A percentile compares a stretch with the other conserved stretches of the same genome.
phyloP scores from a whole-genome alignment of 2,888 invertebrate genomes.

The Lamellibrachia satsuma region DNA sequence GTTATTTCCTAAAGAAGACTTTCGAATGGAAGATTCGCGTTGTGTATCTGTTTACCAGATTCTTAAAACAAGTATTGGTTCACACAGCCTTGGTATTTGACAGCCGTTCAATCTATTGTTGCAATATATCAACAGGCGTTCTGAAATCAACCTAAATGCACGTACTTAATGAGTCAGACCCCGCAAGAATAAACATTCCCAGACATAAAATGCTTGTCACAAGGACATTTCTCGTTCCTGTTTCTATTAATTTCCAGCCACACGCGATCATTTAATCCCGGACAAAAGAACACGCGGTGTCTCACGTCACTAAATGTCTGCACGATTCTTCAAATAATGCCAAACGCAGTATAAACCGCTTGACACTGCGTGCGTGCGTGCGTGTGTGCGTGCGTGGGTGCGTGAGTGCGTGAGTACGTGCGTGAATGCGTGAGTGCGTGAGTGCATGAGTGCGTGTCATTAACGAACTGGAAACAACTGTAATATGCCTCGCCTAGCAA shows the following conservation, averaged over 20 bases:
- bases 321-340: not conserved
- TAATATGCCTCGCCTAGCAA: not conserved
- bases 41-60: not conserved
- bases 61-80: not conserved
- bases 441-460: not conserved
- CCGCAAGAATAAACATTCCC: too few relatives aligned
- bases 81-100: not conserved
- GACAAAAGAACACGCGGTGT: not conserved
- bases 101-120: too few relatives aligned
- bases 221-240: too few relatives aligned
- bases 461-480: not conserved
- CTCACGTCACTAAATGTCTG: not conserved
- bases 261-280: not conserved
- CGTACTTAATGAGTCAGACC: too few relatives aligned
- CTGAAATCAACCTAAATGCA: too few relatives aligned
- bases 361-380: not conserved
- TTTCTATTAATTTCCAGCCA: not conserved
- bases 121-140: not conserved
- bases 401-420: too few relatives aligned
- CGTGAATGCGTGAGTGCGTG: not conserved
- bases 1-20: too few relatives aligned
- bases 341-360: not conserved
- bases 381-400: too few relatives aligned
- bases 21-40: too few relatives aligned
- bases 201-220: too few relatives aligned